Evolutionary conservation across 2,888 invertebrate genomes (phyloP), one percentile per base, ranked within the genome.

Genomic region (Agonopterix alstromeriana): DNA sequence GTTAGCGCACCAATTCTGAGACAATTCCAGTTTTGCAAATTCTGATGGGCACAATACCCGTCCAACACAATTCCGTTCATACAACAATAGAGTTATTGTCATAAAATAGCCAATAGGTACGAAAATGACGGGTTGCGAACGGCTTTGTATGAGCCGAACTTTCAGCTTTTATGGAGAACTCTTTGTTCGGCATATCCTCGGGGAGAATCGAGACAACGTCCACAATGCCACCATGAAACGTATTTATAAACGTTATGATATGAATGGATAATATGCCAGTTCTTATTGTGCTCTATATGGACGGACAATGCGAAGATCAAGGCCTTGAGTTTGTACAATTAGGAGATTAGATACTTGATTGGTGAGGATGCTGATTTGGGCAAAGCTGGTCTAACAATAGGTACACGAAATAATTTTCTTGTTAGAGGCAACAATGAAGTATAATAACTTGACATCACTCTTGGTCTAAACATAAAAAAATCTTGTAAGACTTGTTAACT

Each of bases 31-130:
- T 85, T 86, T 85, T 67, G 80, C 82, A 74, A 84, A 85, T 81
- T 77, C 69, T 70, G 63, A 72, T 72, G 65, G 65, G 60, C 69
- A 80, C 77, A 84, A 85, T 81, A 67, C 74, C 27, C 53, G 61
- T 65, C 61, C 66, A 70, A 69, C 73, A 82, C 76, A 76, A 81
- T 81, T 71, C 60, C 68, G 61, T 63, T 61, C 57, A 57, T 42
- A 63, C 61, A 73, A 86, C 84, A 87, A 88, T 79, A 67, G 62
- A 56, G 70, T 76, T 81, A 84, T 87, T 87, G 84, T 88, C 77
- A 75, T 83, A 87, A 86, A 83, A 87, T 87, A 84, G 86, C 86
- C 87, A 84, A 86, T 87, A 84, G 82, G 78, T 82, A 82, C 73
- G 77, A 84, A 87, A 85, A 87, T 87, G 85, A 86, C 84, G 82